Evolutionary conservation across 2,797 vertebrate species (phyloP), one percentile per base, ranked within the genome.

Genomic region (Sylvia borin): DNA sequence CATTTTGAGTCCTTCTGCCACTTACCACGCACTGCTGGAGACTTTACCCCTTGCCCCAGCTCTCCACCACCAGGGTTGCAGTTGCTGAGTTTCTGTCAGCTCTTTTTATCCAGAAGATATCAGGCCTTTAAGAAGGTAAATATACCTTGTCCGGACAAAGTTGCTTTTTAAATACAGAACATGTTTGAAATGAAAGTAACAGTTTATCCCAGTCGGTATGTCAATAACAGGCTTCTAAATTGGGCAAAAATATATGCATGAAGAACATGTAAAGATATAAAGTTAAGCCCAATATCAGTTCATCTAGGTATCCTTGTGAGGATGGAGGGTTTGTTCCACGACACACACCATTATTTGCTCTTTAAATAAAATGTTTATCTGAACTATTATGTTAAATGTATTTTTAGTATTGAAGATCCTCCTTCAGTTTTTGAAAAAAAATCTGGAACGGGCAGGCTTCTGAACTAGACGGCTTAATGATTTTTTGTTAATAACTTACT

Each of bases 21-120:
- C 6, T 40, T n/a, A 19, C 0, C 12, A 13, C 4, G 1, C 1
- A 0, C 16, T 68, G 1, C 53, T 8, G 1, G 24, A 65, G 84
- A 12, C 16, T 50, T 81, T 9, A 45, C 7, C 4, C 17, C 21
- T 64, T 74, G 14, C 7, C 15, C 20, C 5, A 10, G 12, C 18
- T 53, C 14, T 78, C 7, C 7, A 5, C 24, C 7, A 3, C 17
- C 15, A 40, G 55, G 5, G 17, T 32, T 82, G 29, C 36, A 43
- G 13, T 38, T n/a, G 8, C 45, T 24, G 25, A 38, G 25, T 53
- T 65, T 74, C 50, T 64, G 34, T 72, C 51, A 31, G 25, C 5
- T 64, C 9, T 45, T 54, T 10, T 84, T 81, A 43, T 68, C 34
- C 12, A 26, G 58, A 62, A 61, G 25, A 3, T 74, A 43, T 31